Evolutionary conservation across 1,140 invertebrate species (phyloP).

Genomic region (Scylla paramamosain): DNA sequence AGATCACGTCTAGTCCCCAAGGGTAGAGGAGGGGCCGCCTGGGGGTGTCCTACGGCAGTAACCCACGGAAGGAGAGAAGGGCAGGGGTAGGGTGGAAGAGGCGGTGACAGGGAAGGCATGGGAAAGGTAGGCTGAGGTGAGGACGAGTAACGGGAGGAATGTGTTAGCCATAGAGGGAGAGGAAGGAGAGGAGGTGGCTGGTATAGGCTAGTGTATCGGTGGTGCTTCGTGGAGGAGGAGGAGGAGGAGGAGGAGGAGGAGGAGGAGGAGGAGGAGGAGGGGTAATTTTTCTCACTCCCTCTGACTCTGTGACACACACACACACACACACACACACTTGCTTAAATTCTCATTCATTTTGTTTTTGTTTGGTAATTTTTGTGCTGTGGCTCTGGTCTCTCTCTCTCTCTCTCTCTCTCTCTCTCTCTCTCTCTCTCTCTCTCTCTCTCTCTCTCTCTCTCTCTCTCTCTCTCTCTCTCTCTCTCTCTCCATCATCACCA

Average conservation of each 20-base stretch:
- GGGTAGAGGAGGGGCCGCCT: background rate
- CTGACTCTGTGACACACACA: background rate
- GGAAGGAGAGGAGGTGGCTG: background rate
- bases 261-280: background rate
- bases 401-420: slow-evolving; percentile 39
- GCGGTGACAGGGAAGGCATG: background rate
- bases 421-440: slow-evolving; percentile 36
- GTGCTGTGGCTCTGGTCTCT: background rate
- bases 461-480: too few relatives aligned
- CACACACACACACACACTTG: too few relatives aligned
- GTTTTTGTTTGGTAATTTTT: background rate
- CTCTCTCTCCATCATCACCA: too few relatives aligned
- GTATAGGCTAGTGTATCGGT: background rate
- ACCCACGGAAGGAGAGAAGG: background rate
- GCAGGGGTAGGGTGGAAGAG: background rate
- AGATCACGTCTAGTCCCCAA: background rate
- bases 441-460: slow-evolving; percentile 40
- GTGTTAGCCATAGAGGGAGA: background rate
- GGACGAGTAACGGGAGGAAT: background rate
- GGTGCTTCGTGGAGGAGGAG: too few relatives aligned
- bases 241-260: background rate
- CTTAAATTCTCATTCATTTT: background rate
- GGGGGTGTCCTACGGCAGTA: background rate
- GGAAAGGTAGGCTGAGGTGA: background rate
- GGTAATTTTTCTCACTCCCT: background rate